Base-by-base conservation (phyloP, 1,140 invertebrate species). In the Phymastichus coffea region DNA sequence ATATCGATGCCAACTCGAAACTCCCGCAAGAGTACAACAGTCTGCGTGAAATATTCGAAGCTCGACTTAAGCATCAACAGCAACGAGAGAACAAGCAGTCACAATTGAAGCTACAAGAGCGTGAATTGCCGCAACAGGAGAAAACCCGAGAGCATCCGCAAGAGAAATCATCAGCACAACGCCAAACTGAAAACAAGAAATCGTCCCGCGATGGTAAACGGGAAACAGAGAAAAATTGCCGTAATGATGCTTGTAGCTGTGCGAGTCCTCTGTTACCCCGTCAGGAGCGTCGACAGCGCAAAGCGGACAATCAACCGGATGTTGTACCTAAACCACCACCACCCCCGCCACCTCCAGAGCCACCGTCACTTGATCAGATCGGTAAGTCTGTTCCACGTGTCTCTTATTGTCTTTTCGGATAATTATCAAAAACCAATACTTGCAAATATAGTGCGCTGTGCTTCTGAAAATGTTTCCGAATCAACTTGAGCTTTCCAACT, bases 1-100 rank as follows among this genome's bases (percentile, higher is more conserved):
- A n/a, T n/a, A n/a, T n/a, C 28, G 28, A 33, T 33, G 28, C 12
- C 12, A 6, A 7, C 28, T 33, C 28, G 28, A 33, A 12, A 33
- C 28, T 33, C 28, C 6, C 69, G 17, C 8, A 80, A 28, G 83
- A 81, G 60, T 87, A 87, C 63, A 83, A 85, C 28, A 89, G 86
- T 71, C 71, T 92, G 1, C 77, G 88, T 23, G 87, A 89, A 69
- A 89, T 91, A 37, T 88, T 88, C 64, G 87, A 90, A 57, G 83
- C 85, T 4, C 82, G 69, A 25, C 48, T 79, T 6, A 74, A 71
- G 30, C 57, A 41, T 12, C 67, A 68, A 17, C 75, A 3, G 72
- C 74, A 0, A 68, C 74, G 3, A 66, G 15, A 4, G 68, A 15
- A 51, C 8, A 15, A 30, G 14, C 35, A 52, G 23, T 20, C 46